Conservation (phyloP, 2,113 vertebrate genomes). For the Ceyx margarethae region DNA sequence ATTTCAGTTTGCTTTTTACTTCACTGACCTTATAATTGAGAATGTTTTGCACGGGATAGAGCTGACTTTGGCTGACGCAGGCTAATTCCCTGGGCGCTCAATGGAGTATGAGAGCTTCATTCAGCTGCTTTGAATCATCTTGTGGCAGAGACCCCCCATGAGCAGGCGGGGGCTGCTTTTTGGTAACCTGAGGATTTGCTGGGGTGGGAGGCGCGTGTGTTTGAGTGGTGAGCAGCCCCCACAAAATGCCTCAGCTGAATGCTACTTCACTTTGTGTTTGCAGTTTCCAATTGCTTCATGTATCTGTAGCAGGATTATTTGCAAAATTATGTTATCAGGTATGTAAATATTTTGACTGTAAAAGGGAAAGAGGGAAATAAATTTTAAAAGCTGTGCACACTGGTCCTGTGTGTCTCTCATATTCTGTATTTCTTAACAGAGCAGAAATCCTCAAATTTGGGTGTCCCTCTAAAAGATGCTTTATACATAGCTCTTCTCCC, state of each 20-base stretch:
- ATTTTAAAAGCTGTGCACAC: accelerated
- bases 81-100: background rate
- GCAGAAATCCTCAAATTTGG: background rate
- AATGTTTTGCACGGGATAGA: background rate
- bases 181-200: background rate
- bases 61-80: background rate
- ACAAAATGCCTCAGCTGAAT: background rate
- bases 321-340: background rate
- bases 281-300: background rate
- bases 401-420: accelerated
- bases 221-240: background rate
- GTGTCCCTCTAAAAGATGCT: background rate
- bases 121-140: slow-evolving; percentile 49
- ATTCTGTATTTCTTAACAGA: background rate
- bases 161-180: background rate
- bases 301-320: background rate
- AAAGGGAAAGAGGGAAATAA: background rate
- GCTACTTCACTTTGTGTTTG: background rate
- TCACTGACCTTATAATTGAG: background rate
- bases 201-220: background rate
- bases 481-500: background rate
- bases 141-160: background rate
- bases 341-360: background rate
- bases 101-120: slow-evolving; percentile 6
- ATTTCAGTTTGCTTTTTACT: slow-evolving; percentile 25